Evolutionary conservation across 2,113 vertebrate genomes (phyloP), one percentile per base, ranked within the genome.

Genomic region (Cochlearius cochlearius): DNA sequence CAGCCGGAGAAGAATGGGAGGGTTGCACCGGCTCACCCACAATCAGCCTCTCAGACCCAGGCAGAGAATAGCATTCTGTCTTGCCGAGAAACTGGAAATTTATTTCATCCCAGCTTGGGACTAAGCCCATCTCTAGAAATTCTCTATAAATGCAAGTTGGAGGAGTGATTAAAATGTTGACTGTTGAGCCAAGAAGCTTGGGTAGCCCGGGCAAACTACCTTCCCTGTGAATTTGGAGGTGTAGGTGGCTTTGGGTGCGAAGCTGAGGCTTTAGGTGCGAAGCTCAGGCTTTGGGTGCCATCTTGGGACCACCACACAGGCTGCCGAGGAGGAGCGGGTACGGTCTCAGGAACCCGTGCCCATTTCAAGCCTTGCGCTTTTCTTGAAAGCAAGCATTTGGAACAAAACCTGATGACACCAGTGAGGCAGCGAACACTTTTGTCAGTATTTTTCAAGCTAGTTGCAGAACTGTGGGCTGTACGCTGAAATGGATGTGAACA

Each of bases 1-100:
- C 92, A 94, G 85, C 75, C 25, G 34, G 78, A 93, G 88, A 90
- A 97, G 92, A 96, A 96, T 86, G 63, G 67, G 82, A 95, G 90
- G 56, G 78, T 80, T 96, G 72, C 77, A 95, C 90, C 6, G 19
- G 88, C 45, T 96, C 64, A 5, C 82, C 90, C 96, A 96, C 95
- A 97, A 95, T 96, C 83, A 77, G 50, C 75, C 52, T 76, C 90
- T 96, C 88, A 97, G 92, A 96, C 64, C 41, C 2, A 2, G 52
- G 32, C 53, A 96, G 67, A 95, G 94, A 96, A 97, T 95, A 94
- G 92, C 0, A 0, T 59, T 94, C 88, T 96, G 95, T 96, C 71
- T 90, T 47, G 18, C 1, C 1, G 50, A 86, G 63, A 93, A 88
- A 79, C 25, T 86, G 58, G 34, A 76, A 93, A 92, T 94, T 82